phyloP scores from a whole-genome alignment of 37 sponge, comb jelly and placozoan species.

The Axinella damicornis region DNA sequence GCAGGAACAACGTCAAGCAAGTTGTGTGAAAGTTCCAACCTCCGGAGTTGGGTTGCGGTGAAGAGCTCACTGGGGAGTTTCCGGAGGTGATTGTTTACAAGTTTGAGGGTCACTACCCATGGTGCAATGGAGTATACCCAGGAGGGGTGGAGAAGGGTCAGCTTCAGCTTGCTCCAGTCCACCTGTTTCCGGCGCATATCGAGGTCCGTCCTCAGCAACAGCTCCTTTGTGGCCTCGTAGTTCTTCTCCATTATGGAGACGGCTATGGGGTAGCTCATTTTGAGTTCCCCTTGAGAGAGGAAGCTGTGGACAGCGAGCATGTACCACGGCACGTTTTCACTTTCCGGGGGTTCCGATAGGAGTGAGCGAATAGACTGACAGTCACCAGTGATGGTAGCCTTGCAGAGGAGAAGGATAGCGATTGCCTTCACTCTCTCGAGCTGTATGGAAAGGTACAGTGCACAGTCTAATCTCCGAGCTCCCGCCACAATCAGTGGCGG shows the following conservation, averaged over 20 bases:
- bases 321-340: constrained; percentile 63
- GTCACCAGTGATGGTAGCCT: constrained; percentile 65
- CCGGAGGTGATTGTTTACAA: constrained; percentile 70
- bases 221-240: constrained; percentile 77
- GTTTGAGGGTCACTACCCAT: constrained; percentile 82
- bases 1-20: constrained; percentile 50
- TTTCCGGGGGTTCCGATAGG: constrained; percentile 73
- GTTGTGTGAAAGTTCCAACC: constrained; percentile 79
- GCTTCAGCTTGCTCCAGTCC: constrained; percentile 78
- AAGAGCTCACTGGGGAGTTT: constrained; percentile 66
- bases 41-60: constrained; percentile 64
- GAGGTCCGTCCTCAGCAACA: constrained; percentile 73
- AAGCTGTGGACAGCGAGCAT: constrained; percentile 60
- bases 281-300: constrained; percentile 52
- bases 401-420: constrained; percentile 80
- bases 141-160: constrained; percentile 64
- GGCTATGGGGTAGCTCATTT: constrained; percentile 73
- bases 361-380: constrained; percentile 66
- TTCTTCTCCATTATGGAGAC: constrained; percentile 78
- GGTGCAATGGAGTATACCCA: constrained; percentile 88
- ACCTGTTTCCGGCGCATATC: constrained; percentile 80
- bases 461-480: constrained; percentile 67
- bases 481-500: constrained; percentile 62
- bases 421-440: constrained; percentile 71
- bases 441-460: constrained; percentile 80